Conservation (phyloP, 37 sponge, comb jelly and placozoan genomes). For the Spongia lamella region DNA sequence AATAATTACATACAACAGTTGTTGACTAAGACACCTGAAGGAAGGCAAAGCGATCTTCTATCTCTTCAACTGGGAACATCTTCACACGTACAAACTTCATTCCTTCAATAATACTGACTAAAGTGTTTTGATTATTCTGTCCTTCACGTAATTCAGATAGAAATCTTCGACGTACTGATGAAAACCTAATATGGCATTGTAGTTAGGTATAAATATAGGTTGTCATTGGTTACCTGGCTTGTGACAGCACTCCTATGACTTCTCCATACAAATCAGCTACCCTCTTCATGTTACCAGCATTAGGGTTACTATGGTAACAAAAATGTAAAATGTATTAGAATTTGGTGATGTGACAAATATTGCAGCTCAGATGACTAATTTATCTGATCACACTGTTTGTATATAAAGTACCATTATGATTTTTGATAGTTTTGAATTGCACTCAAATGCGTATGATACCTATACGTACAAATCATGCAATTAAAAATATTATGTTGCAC, state of each 20-base stretch:
- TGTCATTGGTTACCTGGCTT: slow-evolving; percentile 41
- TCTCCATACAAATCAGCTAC: slow-evolving; percentile 96
- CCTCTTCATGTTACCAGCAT: slow-evolving; percentile 83
- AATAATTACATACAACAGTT: background rate
- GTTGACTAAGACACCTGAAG: slow-evolving; percentile 66
- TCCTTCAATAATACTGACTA: slow-evolving; percentile 86
- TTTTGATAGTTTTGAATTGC: background rate
- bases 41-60: slow-evolving; percentile 92
- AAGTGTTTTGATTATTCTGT: slow-evolving; percentile 49
- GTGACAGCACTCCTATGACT: slow-evolving; percentile 93
- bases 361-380: background rate
- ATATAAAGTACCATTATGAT: background rate
- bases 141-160: slow-evolving; percentile 72
- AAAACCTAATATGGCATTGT: slow-evolving; percentile 47
- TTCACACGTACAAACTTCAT: slow-evolving; percentile 92
- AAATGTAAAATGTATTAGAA: too few species aligned
- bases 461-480: too few species aligned
- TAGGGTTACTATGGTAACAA: slow-evolving; percentile 72
- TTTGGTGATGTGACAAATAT: background rate
- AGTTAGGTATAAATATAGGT: background rate
- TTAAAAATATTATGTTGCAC: too few species aligned
- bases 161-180: slow-evolving; percentile 78
- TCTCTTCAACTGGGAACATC: slow-evolving; percentile 96
- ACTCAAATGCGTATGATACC: slow-evolving; percentile 4
- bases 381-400: background rate